Base-by-base conservation (phyloP, 2,888 invertebrate species). In the Sinohyriopsis cumingii region DNA sequence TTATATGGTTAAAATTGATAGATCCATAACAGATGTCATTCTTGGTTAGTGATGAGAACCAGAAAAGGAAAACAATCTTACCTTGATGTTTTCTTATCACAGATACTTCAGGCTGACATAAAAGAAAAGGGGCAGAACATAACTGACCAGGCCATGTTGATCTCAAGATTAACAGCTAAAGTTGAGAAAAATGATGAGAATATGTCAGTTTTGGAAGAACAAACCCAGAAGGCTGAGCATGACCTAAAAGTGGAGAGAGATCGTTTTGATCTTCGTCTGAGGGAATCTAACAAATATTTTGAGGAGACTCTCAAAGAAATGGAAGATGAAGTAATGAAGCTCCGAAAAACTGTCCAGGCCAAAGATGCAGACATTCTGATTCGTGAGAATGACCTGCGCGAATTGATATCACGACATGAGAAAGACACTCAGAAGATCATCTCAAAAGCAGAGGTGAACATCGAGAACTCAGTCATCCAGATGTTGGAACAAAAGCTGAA, bases 401-500 rank as follows among this genome's bases (percentile, higher is more conserved):
- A 86, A 69, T 59, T 86, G 55, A 79, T 87, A 25, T 64, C 78
- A 12, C 78, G 85, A 54, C 88, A 88, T 73, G 86, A 88, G 69
- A 79, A 77, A 59, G 86, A 87, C 70, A 78, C 87, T 28, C 81
- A 86, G 72, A 78, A 81, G 54, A 82, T 88, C 18, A 85, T 87
- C 80, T 75, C 84, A 2, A 82, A 84, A 67, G 83, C 83, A 28
- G 86, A 86, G 56, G 81, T 85, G 2, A 82, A 87, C 63, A 78
- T 87, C 54, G 84, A 88, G 55, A 85, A 86, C 66, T 79, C 82
- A 63, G 83, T 84, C 54, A 74, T 87, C 28, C 82, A 84, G 72
- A 86, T 87, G 85, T 73, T 87, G 62, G 87, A 87, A 75, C 86
- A 86, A 75, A 85, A 87, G 63, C 65, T 88, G 20, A 85, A 84